Evolutionary conservation across 2,113 vertebrate genomes (phyloP), one percentile per base, ranked within the genome.

Genomic region (Oreochromis niloticus): DNA sequence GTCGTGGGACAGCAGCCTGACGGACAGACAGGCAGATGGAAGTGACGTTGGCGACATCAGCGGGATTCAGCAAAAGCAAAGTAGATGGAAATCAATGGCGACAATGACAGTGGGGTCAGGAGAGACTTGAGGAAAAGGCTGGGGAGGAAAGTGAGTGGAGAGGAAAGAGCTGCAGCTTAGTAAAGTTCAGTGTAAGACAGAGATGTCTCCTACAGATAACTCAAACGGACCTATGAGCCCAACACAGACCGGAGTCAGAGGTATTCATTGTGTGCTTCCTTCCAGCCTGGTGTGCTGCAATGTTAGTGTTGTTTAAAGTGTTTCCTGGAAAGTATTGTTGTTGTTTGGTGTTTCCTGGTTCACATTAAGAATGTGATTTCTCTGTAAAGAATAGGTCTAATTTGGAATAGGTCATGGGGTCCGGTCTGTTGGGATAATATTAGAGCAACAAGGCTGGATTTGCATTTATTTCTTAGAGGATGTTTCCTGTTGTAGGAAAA

Each of bases 51-150:
- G 88, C 5, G 27, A 82, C 83, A 90, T 91, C 78, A 86, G 85
- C 5, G 9, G 56, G 71, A 88, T 83, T 80, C 84, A 82, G 85
- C 75, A 66, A 92, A 91, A 93, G 9, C 88, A 86, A 63, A 88
- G 88, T 81, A 85, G 91, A 91, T 39, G 71, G 50, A 93, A 95
- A 94, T 93, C 85, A 83, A 82, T 81, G 46, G 68, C 86, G 91
- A 92, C 88, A 78, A 79, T 83, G 83, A 82, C 89, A 86, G 85
- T 14, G 52, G 57, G 86, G 91, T 88, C 54, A 32, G 50, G 73
- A 80, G 80, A 79, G 80, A 68, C 82, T 87, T 17, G 66, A 83
- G 79, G 80, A 73, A 73, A 48, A 57, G n/a, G 80, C 55, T 17
- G 73, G 24, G 78, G 46, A 61, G 73, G 79, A 43, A 85, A 82